A percentile compares a stretch with the other conserved stretches of the same genome.
Conservation (phyloP, 53 echinoderm and acorn worm genomes). For the Stichopus horrens region DNA sequence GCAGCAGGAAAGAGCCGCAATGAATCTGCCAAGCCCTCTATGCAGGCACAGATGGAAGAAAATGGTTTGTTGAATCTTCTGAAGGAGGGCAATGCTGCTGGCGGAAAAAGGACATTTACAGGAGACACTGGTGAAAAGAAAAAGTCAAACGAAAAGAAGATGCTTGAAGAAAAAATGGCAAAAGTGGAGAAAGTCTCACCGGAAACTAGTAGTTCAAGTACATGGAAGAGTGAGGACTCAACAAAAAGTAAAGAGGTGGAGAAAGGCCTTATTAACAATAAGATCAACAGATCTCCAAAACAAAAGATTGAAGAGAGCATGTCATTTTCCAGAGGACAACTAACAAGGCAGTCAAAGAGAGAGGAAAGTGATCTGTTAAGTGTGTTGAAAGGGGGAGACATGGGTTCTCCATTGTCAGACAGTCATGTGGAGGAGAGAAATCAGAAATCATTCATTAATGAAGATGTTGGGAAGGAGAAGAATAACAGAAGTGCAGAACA, state of each 20-base stretch:
- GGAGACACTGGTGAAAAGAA: not conserved
- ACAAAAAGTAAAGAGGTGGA: not conserved
- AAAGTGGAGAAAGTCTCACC: not conserved
- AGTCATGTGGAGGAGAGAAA: not conserved
- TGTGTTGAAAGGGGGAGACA: constrained; percentile 31
- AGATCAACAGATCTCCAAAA: too few species aligned
- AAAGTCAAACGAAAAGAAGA: not conserved
- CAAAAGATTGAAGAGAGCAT: not conserved
- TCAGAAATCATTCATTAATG: not conserved
- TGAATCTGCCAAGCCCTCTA: not conserved
- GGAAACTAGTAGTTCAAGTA: not conserved
- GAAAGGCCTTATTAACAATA: too few species aligned
- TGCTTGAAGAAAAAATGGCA: not conserved
- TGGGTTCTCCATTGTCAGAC: not conserved
- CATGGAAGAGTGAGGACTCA: constrained; percentile 4
- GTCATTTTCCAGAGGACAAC: not conserved
- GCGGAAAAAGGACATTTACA: not conserved
- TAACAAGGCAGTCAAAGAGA: not conserved
- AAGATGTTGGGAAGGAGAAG: not conserved
- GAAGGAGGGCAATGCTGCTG: constrained; percentile 8
- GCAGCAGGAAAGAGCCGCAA: not conserved
- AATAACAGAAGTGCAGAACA: not conserved
- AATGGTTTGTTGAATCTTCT: constrained; percentile 1
- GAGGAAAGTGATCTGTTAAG: constrained; percentile 16
- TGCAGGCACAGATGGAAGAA: not conserved